A percentile compares a stretch with the other conserved stretches of the same genome.
These are phyloP conservation scores for Myiagra hebetior DNA, from an alignment of 2,113 vertebrate genomes.

Conservation along the genomic window DNA sequence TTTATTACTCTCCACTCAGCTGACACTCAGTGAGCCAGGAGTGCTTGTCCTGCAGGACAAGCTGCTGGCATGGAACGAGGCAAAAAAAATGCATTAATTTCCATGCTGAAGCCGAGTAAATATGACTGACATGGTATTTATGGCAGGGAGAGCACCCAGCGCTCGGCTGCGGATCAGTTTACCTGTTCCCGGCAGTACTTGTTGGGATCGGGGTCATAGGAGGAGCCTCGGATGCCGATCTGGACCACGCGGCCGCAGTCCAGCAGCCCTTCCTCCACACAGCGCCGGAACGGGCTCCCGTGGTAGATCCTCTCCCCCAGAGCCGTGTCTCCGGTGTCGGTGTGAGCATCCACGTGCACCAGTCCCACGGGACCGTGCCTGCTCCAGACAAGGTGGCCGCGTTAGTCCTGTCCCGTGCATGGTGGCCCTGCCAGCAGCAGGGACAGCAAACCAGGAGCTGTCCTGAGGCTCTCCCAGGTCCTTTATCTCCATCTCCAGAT, in stretches of 20 bases:
- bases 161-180: accelerated
- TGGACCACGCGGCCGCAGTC: conserved; percentile 87
- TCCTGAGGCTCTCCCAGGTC: neutral
- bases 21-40: accelerated
- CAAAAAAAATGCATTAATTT: neutral
- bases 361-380: conserved; percentile 89
- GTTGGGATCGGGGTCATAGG: conserved; percentile 75
- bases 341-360: conserved; percentile 91
- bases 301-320: conserved; percentile 89
- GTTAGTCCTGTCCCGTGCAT: accelerated
- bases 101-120: neutral
- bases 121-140: accelerated
- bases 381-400: accelerated
- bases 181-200: conserved; percentile 85
- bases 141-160: accelerated
- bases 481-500: neutral
- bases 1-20: neutral
- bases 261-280: conserved; percentile 87
- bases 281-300: conserved; percentile 86
- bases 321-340: conserved; percentile 77
- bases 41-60: neutral
- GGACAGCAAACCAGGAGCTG: neutral
- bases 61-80: accelerated
- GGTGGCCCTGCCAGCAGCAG: accelerated
- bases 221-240: conserved; percentile 87